phyloP scores from a whole-genome alignment of 2,888 invertebrate species.

The Lycia hirtaria region DNA sequence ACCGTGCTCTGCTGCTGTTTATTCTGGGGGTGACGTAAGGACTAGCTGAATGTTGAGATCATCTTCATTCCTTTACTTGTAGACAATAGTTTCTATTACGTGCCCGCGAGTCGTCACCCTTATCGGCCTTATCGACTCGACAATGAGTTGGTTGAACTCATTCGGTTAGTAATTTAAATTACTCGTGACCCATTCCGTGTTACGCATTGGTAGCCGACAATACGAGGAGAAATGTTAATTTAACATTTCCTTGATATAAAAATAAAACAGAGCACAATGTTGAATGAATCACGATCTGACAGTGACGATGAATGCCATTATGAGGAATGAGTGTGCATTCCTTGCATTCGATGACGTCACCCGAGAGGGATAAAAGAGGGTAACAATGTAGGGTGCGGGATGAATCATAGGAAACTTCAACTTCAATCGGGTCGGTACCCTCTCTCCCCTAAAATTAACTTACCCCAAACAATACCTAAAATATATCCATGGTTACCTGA shows the following conservation, averaged over 20 bases:
- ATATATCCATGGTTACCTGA: constrained; percentile 49
- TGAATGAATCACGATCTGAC: constrained; percentile 73
- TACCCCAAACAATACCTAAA: constrained; percentile 57
- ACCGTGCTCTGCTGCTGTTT: constrained; percentile 55
- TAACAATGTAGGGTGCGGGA: constrained; percentile 74
- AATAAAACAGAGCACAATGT: constrained; percentile 55
- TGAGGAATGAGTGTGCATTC: constrained; percentile 57
- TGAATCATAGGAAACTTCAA: constrained; percentile 82
- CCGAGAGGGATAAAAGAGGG: constrained; percentile 70
- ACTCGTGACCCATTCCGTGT: constrained; percentile 46
- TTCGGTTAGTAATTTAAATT: constrained; percentile 50
- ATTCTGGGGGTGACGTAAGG: constrained; percentile 30
- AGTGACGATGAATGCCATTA: constrained; percentile 66
- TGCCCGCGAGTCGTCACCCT: constrained; percentile 35
- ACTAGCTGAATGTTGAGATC: constrained; percentile 26
- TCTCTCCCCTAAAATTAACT: constrained; percentile 72
- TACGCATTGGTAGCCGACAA: constrained; percentile 36
- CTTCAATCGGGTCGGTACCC: constrained; percentile 78
- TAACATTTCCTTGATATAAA: constrained; percentile 46
- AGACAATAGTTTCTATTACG: constrained; percentile 21
- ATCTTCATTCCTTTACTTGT: constrained; percentile 25
- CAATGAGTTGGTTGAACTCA: constrained; percentile 58
- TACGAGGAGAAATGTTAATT: constrained; percentile 28
- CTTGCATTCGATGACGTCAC: constrained; percentile 77
- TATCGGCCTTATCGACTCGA: constrained; percentile 53